Evolutionary conservation across 2,888 invertebrate genomes (phyloP), one percentile per base, ranked within the genome.

Genomic region (Aethes cnicana): DNA sequence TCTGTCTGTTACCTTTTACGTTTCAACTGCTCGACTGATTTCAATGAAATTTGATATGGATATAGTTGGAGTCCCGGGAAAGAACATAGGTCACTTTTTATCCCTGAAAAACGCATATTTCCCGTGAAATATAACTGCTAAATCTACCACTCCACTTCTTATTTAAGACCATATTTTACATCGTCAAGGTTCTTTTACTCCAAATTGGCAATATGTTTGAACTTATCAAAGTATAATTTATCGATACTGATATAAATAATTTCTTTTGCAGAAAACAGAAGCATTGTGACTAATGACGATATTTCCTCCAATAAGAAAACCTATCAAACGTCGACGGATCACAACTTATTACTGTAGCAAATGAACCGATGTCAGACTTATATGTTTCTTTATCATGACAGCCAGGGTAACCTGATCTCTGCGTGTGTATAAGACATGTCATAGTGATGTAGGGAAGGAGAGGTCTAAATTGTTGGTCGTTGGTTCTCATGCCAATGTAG

Each of bases 261-360:
- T 46, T 44, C 52, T 32, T 32, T 25, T 46, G 44, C 30, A 52
- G 39, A 44, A 37, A 44, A 52, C 32, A 52, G 25, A 39, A 37
- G 25, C 20, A 52, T 46, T 46, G 42, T 39, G 47, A 57, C 49
- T 52, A 52, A 47, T 43, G 17, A 57, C 42, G 47, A 66, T 65
- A 74, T 78, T 76, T 75, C 74, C 76, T 69, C 59, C 66, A 64
- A 71, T 74, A 74, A 66, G 63, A 70, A 53, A 76, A 76, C 66
- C 68, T 68, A 76, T 77, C 75, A 73, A 72, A 71, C 70, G 66
- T 66, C 63, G 62, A 55, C 62, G 67, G 72, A 79, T 78, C 74
- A 71, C 74, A 72, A 76, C 70, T 78, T 83, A 79, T 83, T 80
- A 79, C 69, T 59, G 67, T 62, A 67, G 64, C 74, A 80, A 82